These are phyloP conservation scores for Thaumatotibia leucotreta DNA, from an alignment of 1,140 invertebrate genomes.

Conservation along the genomic window DNA sequence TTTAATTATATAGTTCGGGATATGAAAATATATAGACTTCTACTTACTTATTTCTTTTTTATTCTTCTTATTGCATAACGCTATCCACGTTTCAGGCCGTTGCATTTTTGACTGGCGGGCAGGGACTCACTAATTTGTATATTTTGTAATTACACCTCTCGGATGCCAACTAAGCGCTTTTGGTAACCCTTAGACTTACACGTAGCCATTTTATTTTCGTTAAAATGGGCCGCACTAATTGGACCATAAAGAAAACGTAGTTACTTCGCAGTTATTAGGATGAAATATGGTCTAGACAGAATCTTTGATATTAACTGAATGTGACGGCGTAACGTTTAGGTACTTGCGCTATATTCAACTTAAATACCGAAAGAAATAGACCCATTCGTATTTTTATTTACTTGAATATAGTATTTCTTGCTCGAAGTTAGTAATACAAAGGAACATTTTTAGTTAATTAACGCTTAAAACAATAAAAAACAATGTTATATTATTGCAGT, in stretches of 20 bases:
- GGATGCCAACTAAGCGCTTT: neutral
- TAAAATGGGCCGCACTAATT: neutral
- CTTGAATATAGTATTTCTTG: no score
- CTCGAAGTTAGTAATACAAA: no score
- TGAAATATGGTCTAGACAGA: neutral
- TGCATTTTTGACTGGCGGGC: neutral
- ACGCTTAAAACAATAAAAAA: no score
- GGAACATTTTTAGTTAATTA: no score
- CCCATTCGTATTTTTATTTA: no score
- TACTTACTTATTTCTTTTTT: no score
- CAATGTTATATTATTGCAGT: no score
- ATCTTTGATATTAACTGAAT: neutral
- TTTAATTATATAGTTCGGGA: no score
- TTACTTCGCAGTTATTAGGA: neutral
- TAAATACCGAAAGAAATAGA: no score
- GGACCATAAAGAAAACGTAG: neutral
- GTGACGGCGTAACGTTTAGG: no score
- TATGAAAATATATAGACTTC: no score
- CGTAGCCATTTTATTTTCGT: neutral
- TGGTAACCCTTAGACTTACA: neutral
- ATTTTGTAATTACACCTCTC: slow-evolving; percentile 23
- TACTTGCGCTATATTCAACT: no score
- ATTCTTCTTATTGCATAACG: slow-evolving; percentile 18
- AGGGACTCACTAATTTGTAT: slow-evolving; percentile 39
- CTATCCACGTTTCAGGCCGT: slow-evolving; percentile 2